phyloP scores from a whole-genome alignment of 2,888 invertebrate genomes.

The Euplagia quadripunctaria region DNA sequence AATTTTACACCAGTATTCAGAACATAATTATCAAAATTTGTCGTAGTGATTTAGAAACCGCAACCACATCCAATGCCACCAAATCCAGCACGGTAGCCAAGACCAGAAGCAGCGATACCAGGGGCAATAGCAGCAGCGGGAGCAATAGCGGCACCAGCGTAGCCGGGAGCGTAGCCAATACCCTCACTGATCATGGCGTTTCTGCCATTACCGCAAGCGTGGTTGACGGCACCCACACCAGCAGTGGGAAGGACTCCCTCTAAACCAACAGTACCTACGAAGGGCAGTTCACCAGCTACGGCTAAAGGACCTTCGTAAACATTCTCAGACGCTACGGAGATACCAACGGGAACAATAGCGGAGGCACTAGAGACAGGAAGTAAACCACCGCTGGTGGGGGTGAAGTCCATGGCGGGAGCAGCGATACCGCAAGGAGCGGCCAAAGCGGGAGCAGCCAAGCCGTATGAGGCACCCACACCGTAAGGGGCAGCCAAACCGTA shows the following conservation, averaged over 20 bases:
- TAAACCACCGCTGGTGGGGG: conserved; percentile 62
- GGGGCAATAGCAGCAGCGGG: background rate
- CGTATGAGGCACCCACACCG: background rate
- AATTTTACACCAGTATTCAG: too few species aligned
- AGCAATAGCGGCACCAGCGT: background rate
- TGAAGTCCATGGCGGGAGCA: conserved; percentile 47
- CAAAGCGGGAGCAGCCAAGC: background rate
- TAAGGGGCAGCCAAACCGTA: too few species aligned
- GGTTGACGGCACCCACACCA: conserved; percentile 60
- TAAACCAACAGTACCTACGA: conserved; percentile 60
- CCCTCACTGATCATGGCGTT: conserved; percentile 11
- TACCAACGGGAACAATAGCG: conserved; percentile 59
- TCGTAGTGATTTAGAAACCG: background rate
- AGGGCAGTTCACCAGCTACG: conserved; percentile 60
- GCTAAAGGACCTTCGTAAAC: conserved; percentile 57
- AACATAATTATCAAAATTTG: too few species aligned
- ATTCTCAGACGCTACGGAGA: conserved; percentile 65
- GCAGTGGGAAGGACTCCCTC: conserved; percentile 61
- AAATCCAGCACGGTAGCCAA: conserved; percentile 14
- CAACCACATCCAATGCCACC: conserved; percentile 7
- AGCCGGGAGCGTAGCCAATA: conserved; percentile 5
- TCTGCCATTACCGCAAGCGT: conserved; percentile 59
- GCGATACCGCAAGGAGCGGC: conserved; percentile 1
- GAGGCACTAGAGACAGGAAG: conserved; percentile 62
- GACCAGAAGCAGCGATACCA: background rate